phyloP scores from a whole-genome alignment of 35 echinoderm and acorn worm genomes.

The Ophioderma brevispina region DNA sequence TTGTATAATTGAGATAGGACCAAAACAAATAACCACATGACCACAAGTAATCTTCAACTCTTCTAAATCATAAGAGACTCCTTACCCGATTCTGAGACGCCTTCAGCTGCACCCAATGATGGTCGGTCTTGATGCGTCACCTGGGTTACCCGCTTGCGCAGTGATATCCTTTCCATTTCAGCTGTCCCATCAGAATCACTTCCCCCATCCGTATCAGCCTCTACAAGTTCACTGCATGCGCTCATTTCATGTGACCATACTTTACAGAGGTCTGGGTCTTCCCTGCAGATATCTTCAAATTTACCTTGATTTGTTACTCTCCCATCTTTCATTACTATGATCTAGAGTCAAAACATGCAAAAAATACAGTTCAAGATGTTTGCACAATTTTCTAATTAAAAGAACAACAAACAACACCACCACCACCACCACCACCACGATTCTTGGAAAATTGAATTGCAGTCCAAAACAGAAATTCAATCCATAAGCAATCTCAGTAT shows the following conservation, averaged over 20 bases:
- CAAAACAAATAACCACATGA: too few relatives aligned
- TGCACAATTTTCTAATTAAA: too few relatives aligned
- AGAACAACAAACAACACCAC: neutral
- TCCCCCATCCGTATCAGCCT: neutral
- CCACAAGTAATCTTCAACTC: too few relatives aligned
- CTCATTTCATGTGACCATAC: neutral
- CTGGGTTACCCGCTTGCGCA: neutral
- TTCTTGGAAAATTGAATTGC: too few relatives aligned
- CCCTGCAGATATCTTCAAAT: slow-evolving; percentile 29
- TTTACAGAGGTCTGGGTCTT: neutral
- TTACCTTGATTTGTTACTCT: slow-evolving; percentile 27
- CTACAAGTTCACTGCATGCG: neutral
- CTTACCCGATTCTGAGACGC: too few relatives aligned
- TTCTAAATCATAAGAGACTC: too few relatives aligned
- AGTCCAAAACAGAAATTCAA: too few relatives aligned
- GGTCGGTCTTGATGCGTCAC: too few relatives aligned
- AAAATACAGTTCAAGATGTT: too few relatives aligned
- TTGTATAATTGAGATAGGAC: too few relatives aligned
- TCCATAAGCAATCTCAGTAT: too few relatives aligned
- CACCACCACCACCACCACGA: neutral
- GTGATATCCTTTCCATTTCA: neutral
- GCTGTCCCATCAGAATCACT: neutral
- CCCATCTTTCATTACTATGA: slow-evolving; percentile 58
- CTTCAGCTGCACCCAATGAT: too few relatives aligned
- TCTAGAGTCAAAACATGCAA: slow-evolving; percentile 23